Base-by-base conservation (phyloP, 2,888 invertebrate genomes). In the Lasioglossum figueresi region DNA sequence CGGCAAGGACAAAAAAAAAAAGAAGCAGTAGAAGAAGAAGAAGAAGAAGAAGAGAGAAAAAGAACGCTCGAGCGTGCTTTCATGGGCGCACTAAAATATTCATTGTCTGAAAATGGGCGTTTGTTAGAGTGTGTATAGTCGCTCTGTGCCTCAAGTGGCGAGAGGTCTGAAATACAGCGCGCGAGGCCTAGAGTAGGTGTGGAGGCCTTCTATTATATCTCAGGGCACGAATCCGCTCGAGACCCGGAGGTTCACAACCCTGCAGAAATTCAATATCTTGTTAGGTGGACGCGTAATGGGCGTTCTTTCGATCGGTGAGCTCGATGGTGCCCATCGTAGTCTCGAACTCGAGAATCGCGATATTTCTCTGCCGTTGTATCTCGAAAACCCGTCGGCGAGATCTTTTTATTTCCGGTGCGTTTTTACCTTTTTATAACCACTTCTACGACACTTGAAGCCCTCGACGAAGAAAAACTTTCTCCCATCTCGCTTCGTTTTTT, bases 21-120 rank as follows among this genome's bases (percentile, higher is more conserved):
- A 27, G 31, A 8, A 79, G 78, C 43, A 68, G 56, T n/a, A n/a
- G 31, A 31, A 31, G 31, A 27, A 72, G 68, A 3, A 82, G 82
- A 73, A 59, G 45, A 19, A 72, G 70, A 70, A 40, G 70, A 71
- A 78, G 74, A 75, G 74, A 75, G 74, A 48, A 68, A 59, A 48
- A 78, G 75, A 81, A 70, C 83, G 88, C 87, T 88, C 84, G 84
- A 88, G 87, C 87, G 87, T 85, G 91, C 93, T 92, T 92, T 92
- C 93, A 92, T 88, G 88, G 88, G 87, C 87, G 83, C 88, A 82
- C 92, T 93, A 92, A 93, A 93, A 93, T 92, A 93, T 93, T 93
- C 93, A 93, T 93, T 92, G 92, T 93, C 91, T 92, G 88, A 90
- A 92, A 92, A 92, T 92, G 91, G 92, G 91, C 90, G 92, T 92